Evolutionary conservation across 1,140 invertebrate species (phyloP).

Genomic region (Mamestra configurata): DNA sequence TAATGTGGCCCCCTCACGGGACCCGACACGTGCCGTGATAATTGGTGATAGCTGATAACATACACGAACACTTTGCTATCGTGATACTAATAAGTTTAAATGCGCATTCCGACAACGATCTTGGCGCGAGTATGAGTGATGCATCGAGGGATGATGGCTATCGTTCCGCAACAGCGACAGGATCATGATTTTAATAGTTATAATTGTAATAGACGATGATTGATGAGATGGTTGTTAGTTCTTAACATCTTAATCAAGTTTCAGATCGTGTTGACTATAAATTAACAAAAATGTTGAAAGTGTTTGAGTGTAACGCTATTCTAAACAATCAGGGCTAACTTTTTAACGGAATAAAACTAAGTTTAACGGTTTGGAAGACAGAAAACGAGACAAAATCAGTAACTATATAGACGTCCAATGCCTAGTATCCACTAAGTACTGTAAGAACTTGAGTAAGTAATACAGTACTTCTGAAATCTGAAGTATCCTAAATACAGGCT

Average conservation of each 20-base stretch:
- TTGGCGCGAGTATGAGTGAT: constrained; percentile 13
- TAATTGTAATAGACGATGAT: not conserved
- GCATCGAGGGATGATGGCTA: not conserved
- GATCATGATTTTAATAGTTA: not conserved
- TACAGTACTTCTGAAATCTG: too few species aligned
- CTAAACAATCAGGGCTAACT: too few species aligned
- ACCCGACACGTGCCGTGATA: constrained; percentile 23
- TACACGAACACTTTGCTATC: constrained; percentile 30
- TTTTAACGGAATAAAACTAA: too few species aligned
- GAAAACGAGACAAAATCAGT: too few species aligned
- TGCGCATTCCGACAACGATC: not conserved
- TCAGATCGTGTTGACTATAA: too few species aligned
- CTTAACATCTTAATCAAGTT: not conserved
- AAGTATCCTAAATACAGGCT: too few species aligned
- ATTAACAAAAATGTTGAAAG: too few species aligned
- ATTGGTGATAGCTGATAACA: constrained; percentile 21
- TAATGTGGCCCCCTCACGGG: constrained; percentile 32
- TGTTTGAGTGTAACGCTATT: too few species aligned
- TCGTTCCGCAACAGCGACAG: not conserved
- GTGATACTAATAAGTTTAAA: not conserved
- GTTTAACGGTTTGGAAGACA: too few species aligned
- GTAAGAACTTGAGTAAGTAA: too few species aligned
- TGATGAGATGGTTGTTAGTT: not conserved
- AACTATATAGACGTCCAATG: too few species aligned
- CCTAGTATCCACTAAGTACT: too few species aligned